Percentiles rank a stretch among this genome's conserved stretches.
Conservation (phyloP, 1,140 invertebrate genomes). For the Lepeophtheirus salmonis region DNA sequence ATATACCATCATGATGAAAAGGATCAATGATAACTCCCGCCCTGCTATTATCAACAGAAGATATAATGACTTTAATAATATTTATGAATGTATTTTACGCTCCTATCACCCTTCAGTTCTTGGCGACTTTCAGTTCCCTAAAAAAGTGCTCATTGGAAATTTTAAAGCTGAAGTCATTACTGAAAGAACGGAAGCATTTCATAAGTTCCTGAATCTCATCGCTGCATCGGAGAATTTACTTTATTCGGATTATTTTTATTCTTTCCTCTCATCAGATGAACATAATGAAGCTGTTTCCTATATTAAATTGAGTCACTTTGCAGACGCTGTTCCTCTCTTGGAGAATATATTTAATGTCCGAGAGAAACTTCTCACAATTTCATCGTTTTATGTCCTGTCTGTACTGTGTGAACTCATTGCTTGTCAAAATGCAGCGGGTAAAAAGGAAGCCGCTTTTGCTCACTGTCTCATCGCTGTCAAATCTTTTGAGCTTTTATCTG, state of each 20-base stretch:
- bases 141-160: constrained; percentile 17
- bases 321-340: constrained; percentile 12
- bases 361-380: constrained; percentile 16
- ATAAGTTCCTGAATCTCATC: constrained; percentile 17
- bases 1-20: constrained; percentile 18
- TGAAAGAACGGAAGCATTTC: constrained; percentile 16
- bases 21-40: constrained; percentile 1
- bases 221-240: constrained; percentile 12
- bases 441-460: background rate
- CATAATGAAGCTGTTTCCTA: constrained; percentile 17
- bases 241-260: constrained; percentile 18
- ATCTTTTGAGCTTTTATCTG: background rate
- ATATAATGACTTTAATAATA: constrained; percentile 17
- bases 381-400: constrained; percentile 4
- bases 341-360: constrained; percentile 17
- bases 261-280: constrained; percentile 14
- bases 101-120: constrained; percentile 15
- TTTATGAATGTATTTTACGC: constrained; percentile 14
- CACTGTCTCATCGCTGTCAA: background rate
- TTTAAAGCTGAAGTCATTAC: constrained; percentile 18
- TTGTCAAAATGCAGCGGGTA: background rate
- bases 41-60: constrained; percentile 13
- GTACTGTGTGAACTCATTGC: constrained; percentile 12
- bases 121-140: constrained; percentile 17
- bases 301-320: constrained; percentile 10